Base-by-base conservation (phyloP, 2,888 invertebrate species). In the Diarsia mendica region DNA sequence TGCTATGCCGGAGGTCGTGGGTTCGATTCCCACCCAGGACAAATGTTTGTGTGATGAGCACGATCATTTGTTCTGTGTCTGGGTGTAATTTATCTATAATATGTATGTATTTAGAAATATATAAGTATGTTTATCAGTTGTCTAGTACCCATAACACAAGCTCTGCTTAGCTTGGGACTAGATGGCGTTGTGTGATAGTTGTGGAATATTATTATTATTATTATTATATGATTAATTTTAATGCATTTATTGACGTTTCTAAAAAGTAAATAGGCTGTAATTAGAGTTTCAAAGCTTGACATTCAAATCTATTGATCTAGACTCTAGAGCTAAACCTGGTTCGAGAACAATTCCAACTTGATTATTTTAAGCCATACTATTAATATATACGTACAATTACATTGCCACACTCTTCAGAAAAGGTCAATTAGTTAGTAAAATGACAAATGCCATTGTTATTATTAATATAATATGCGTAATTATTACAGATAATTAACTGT, bases 401-500 rank as follows among this genome's bases (percentile, higher is more conserved):
- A 67, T 13, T n/a, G n/a, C 48, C 13, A 48, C 10, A 23, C 4
- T 11, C 3, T 65, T 44, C 61, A 46, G 44, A 67, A 67, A 72
- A 58, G 33, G 18, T 61, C 48, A 66, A 80, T 77, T 72, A 66
- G 33, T 63, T 68, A n/a, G n/a, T 44, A 44, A 48, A 66, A 80
- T 80, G 53, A 72, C 55, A 66, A 55, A 71, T 28, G 28, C 28
- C 28, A 28, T 28, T 82, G 66, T 33, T 67, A 69, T 67, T 63
- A 72, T 77, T 72, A 77, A 60, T 72, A 82, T 66, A 67, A 72
- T 69, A 69, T 60, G 46, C 33, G 48, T 77, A 53, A 58, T 58
- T 58, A 83, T 67, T 72, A 28, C 65, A 58, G 39, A 64, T 82
- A 77, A 80, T 82, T 77, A 67, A 11, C 69, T 81, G 80, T 78